phyloP scores from a whole-genome alignment of 2,888 invertebrate genomes.

The Melanargia galathea region DNA sequence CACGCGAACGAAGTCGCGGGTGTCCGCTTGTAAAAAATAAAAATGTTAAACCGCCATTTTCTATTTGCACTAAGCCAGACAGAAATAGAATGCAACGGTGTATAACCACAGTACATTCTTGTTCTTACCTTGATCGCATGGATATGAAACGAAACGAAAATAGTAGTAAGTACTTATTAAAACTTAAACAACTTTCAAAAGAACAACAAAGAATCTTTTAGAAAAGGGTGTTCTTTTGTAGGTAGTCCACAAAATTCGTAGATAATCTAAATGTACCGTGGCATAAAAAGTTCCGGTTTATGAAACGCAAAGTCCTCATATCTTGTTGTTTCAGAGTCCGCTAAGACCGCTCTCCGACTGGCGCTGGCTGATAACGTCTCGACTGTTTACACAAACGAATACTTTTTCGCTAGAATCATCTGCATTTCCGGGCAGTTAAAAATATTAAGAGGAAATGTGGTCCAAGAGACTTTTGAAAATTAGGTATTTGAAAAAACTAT shows the following conservation, averaged over 20 bases:
- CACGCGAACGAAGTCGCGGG: too few species aligned
- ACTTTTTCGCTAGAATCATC: not conserved
- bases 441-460: too few species aligned
- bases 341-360: conserved; percentile 18
- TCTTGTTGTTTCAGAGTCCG: conserved; percentile 33
- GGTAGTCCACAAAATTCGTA: conserved; percentile 5
- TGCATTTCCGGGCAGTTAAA: conserved; percentile 5
- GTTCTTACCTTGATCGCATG: too few species aligned
- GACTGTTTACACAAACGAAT: conserved; percentile 13
- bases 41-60: too few species aligned
- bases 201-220: not conserved
- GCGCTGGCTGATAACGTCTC: conserved; percentile 7
- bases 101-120: too few species aligned
- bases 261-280: conserved; percentile 20
- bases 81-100: too few species aligned
- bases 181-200: conserved; percentile 1
- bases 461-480: too few species aligned
- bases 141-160: too few species aligned
- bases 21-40: too few species aligned
- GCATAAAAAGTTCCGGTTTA: conserved; percentile 25
- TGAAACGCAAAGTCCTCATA: conserved; percentile 33
- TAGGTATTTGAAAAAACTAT: too few species aligned
- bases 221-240: conserved; percentile 3
- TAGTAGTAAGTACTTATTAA: too few species aligned
- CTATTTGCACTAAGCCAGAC: too few species aligned